Evolutionary conservation across 2,113 vertebrate genomes (phyloP).

Genomic region (Pelobates fuscus): DNA sequence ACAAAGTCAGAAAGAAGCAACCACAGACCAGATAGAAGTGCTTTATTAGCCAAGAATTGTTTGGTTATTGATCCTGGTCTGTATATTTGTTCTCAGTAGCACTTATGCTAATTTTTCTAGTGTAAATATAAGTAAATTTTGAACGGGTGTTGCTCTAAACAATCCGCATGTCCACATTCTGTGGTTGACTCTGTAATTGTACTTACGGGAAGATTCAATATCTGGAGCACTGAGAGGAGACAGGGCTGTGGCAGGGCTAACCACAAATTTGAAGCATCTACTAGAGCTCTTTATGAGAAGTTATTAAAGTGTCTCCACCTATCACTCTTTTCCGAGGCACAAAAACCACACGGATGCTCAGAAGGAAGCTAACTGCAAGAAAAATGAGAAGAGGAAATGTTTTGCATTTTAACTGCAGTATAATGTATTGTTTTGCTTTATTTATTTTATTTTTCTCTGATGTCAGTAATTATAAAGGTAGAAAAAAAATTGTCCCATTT

Average conservation of each 20-base stretch:
- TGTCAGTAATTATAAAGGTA: not conserved
- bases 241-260: conserved; percentile 86
- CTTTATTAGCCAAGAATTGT: conserved; percentile 98
- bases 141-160: conserved; percentile 95
- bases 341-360: conserved; percentile 73
- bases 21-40: conserved; percentile 92
- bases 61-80: conserved; percentile 97
- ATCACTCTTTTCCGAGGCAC: conserved; percentile 69
- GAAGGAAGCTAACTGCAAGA: conserved; percentile 60
- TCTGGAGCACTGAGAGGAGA: conserved; percentile 88
- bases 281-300: conserved; percentile 76
- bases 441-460: not conserved
- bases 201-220: conserved; percentile 99
- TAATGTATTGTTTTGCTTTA: not conserved
- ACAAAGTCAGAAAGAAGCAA: conserved; percentile 92
- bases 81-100: conserved; percentile 95
- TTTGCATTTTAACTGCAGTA: conserved; percentile 65
- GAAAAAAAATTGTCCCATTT: not conserved
- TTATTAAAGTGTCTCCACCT: conserved; percentile 71
- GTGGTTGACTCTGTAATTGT: conserved; percentile 94
- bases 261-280: conserved; percentile 77
- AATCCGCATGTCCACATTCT: conserved; percentile 93
- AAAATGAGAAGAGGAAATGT: conserved; percentile 57
- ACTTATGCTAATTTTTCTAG: conserved; percentile 99
- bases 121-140: conserved; percentile 99